These are phyloP conservation scores for Acanthaster planci DNA, from an alignment of 35 echinoderm and acorn worm species.

Conservation along the genomic window DNA sequence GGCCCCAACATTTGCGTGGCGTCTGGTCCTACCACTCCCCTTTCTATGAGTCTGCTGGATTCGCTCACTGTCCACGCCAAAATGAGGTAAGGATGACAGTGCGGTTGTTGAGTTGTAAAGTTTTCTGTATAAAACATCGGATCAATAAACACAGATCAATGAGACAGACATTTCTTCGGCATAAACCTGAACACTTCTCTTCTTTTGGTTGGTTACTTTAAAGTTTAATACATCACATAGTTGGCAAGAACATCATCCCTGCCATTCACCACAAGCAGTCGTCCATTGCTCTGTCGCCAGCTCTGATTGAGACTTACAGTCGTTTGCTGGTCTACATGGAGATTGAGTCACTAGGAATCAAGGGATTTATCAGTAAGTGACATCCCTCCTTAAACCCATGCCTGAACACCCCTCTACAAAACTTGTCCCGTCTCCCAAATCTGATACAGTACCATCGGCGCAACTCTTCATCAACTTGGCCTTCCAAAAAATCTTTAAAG, in stretches of 20 bases:
- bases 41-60: constrained; percentile 79
- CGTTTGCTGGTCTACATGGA: constrained; percentile 93
- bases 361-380: constrained; percentile 90
- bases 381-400: not conserved
- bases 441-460: no score
- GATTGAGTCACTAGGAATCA: constrained; percentile 93
- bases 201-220: not conserved
- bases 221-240: constrained; percentile 88
- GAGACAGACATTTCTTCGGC: no score
- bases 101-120: not conserved
- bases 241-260: constrained; percentile 66
- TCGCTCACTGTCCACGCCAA: constrained; percentile 96
- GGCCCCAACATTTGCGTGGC: constrained; percentile 64
- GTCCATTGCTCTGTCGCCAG: constrained; percentile 67
- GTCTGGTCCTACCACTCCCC: constrained; percentile 67
- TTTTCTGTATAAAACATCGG: no score
- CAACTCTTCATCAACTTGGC: no score
- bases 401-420: no score
- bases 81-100: constrained; percentile 66
- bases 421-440: no score
- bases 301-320: constrained; percentile 94
- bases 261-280: constrained; percentile 40
- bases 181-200: not conserved
- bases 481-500: no score
- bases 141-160: no score